These are phyloP conservation scores for Schizopygopsis pylzovi DNA, from an alignment of 2,797 vertebrate species.

Conservation along the genomic window DNA sequence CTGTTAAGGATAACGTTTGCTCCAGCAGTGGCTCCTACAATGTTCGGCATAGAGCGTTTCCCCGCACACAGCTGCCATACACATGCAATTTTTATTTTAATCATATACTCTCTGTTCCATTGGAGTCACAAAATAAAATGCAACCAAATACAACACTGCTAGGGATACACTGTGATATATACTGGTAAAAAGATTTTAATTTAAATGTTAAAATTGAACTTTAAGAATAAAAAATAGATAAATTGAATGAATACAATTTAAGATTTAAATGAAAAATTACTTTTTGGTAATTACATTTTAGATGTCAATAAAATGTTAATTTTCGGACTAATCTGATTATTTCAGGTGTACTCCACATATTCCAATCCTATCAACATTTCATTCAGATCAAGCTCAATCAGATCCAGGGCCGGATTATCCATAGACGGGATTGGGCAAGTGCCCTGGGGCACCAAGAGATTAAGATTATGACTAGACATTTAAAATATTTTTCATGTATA, in stretches of 20 bases:
- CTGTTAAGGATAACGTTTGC: conserved; percentile 7
- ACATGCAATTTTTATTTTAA: conserved; percentile 13
- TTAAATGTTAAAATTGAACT: neutral
- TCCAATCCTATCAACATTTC: neutral
- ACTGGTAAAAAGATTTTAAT: neutral
- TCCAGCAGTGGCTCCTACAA: conserved; percentile 1
- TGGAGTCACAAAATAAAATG: neutral
- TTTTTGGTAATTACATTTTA: neutral
- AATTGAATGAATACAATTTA: neutral
- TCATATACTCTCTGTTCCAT: neutral
- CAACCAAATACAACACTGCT: no score
- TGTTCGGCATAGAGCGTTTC: conserved; percentile 1
- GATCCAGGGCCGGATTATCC: neutral
- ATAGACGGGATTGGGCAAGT: no score
- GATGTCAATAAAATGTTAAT: neutral
- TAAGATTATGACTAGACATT: no score
- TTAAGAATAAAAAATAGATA: neutral
- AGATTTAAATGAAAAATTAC: neutral
- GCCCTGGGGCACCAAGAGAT: no score
- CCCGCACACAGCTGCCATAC: neutral
- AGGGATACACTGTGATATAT: neutral
- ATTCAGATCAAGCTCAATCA: neutral
- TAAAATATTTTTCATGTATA: no score
- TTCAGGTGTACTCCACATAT: neutral
- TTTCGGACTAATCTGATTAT: neutral